Base-by-base conservation (phyloP, 2,113 vertebrate genomes). In the Ctenodactylus gundi region DNA sequence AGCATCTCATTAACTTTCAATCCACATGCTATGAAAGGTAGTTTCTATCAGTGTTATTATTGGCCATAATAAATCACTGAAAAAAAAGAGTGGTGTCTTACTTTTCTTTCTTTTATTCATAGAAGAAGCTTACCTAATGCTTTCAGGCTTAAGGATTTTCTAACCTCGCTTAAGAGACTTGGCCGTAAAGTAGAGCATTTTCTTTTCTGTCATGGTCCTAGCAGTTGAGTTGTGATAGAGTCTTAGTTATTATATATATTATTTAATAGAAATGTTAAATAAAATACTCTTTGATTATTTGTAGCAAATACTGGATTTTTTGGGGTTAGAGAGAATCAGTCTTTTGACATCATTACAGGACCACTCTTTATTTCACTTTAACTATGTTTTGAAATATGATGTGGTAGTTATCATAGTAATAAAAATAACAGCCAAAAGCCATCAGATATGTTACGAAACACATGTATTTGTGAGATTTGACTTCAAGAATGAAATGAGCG, bases 401-500 rank as follows among this genome's bases (percentile, higher is more conserved):
- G 84, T 95, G 65, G 3, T 36, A 81, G 46, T 55, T 93, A 57
- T 78, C 89, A 80, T 62, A 84, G 9, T 44, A n/a, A 72, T 90
- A 86, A 86, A 62, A 9, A 68, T 82, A 60, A 94, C 36, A 93
- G 31, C 6, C 51, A 90, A 68, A 17, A 82, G 60, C 76, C 15
- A 75, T 39, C 70, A 82, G 55, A 27, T 36, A 64, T 49, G 0
- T 65, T 90, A 64, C 44, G n/a, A 86, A 57, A 82, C 18, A 86
- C 18, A 31, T 53, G 34, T n/a, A 85, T 88, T 82, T 77, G 17
- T 86, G 85, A 95, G n/a, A 4, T 85, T 92, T 75, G 55, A 92
- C 72, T 51, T 97, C 82, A 96, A 73, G 46, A 90, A 17, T 60
- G 31, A 85, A 44, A 90, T 97, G 84, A 96, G 7, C 44, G 94